These are phyloP conservation scores for Heliothis peltigera DNA, from an alignment of 2,888 invertebrate species.

Conservation along the genomic window DNA sequence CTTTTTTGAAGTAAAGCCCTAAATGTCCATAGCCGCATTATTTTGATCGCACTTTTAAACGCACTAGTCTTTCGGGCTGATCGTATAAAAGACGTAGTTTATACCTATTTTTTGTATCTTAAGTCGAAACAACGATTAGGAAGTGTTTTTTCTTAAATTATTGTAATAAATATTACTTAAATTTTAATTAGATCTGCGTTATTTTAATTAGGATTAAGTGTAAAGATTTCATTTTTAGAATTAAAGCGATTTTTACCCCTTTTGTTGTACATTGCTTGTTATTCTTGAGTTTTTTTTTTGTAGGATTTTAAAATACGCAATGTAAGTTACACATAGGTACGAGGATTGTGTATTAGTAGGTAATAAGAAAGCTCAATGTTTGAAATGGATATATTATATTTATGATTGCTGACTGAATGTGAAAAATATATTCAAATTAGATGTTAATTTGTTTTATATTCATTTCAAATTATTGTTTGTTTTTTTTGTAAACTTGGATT, in stretches of 20 bases:
- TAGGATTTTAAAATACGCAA: conserved; percentile 35
- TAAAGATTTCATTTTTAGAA: conserved; percentile 40
- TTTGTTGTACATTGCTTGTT: conserved; percentile 48
- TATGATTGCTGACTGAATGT: background rate
- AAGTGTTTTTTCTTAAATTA: conserved; percentile 55
- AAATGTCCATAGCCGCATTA: too few relatives aligned
- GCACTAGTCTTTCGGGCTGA: conserved; percentile 60
- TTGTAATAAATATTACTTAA: conserved; percentile 28
- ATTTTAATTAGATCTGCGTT: conserved; percentile 44
- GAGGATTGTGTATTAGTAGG: conserved; percentile 30
- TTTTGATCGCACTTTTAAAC: conserved; percentile 54
- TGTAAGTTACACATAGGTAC: conserved; percentile 36
- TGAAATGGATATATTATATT: conserved; percentile 32
- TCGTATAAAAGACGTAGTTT: conserved; percentile 58
- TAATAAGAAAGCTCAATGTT: conserved; percentile 8
- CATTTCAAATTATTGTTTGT: conserved; percentile 25
- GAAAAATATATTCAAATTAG: background rate
- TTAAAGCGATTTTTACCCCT: conserved; percentile 9
- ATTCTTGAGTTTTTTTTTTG: conserved; percentile 16
- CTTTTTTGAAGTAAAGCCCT: too few relatives aligned
- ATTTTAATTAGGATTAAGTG: conserved; percentile 44
- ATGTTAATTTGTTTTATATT: background rate
- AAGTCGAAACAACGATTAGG: conserved; percentile 58
- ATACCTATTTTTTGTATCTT: conserved; percentile 43
- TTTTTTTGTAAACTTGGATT: conserved; percentile 15